phyloP scores from a whole-genome alignment of 2,113 vertebrate species.

The Bucco capensis region DNA sequence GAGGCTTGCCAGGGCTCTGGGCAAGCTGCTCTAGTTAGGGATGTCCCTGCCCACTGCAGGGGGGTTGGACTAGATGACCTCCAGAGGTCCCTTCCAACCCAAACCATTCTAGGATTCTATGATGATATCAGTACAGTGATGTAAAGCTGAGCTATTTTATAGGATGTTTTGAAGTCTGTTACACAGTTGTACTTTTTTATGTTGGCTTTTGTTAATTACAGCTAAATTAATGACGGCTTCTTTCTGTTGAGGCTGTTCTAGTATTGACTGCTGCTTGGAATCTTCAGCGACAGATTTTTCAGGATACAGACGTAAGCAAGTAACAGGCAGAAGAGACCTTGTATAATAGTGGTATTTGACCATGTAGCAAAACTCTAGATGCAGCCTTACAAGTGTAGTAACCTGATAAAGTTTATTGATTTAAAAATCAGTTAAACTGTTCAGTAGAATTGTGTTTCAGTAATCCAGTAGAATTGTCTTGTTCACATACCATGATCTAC shows the following conservation, averaged over 20 bases:
- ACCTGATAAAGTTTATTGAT: background rate
- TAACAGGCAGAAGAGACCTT: background rate
- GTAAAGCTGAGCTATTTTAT: background rate
- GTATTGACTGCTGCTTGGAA: background rate
- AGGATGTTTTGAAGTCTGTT: background rate
- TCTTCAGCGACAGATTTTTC: background rate
- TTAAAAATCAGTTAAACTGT: background rate
- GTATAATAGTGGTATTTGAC: background rate
- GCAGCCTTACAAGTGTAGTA: background rate
- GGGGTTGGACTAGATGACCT: too few species aligned
- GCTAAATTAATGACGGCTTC: background rate
- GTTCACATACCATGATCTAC: accelerated
- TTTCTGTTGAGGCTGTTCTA: background rate
- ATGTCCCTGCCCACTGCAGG: too few species aligned
- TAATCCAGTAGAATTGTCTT: background rate
- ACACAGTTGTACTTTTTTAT: background rate
- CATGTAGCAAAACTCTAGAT: background rate
- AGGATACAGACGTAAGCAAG: accelerated
- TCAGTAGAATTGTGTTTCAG: background rate
- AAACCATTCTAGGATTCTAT: too few species aligned
- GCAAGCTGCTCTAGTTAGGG: too few species aligned
- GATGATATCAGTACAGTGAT: background rate
- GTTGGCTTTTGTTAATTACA: background rate
- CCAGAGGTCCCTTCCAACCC: too few species aligned
- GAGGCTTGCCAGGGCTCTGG: too few species aligned